Evolutionary conservation across 1,140 invertebrate genomes (phyloP), one percentile per base, ranked within the genome.

Genomic region (Rhizoglyphus robini): DNA sequence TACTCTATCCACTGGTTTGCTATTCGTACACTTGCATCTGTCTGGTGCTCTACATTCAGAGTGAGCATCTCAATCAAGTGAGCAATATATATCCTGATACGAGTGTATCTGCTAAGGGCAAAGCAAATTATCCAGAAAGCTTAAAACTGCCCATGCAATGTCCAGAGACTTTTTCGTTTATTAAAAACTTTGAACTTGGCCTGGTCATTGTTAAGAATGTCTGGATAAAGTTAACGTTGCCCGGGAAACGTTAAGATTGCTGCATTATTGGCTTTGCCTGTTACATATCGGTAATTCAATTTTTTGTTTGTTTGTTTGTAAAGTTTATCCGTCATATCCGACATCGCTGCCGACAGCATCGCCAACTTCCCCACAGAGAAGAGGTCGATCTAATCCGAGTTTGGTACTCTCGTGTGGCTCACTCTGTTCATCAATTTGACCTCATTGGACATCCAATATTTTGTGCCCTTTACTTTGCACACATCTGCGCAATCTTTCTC

Each of bases 41-140:
- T 32, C 8, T 20, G 8, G 51, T 54, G 15, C 31, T 54, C 8
- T 15, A 15, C 8, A 32, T 54, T 32, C 51, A 54, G 20, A 5
- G 8, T 20, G 51, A 54, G 20, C 51, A 54, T 32, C 51, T 54
- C 51, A 54, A 54, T 54, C 51, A 54, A 32, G n/a, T n/a, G n/a
- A n/a, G n/a, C n/a, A n/a, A n/a, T n/a, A n/a, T n/a, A n/a, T n/a
- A n/a, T n/a, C n/a, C n/a, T n/a, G n/a, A n/a, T n/a, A n/a, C n/a
- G n/a, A n/a, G n/a, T n/a, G n/a, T n/a, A n/a, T n/a, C n/a, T n/a
- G n/a, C n/a, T n/a, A n/a, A n/a, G n/a, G n/a, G n/a, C n/a, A n/a
- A n/a, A n/a, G n/a, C n/a, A n/a, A n/a, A n/a, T n/a, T n/a, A n/a
- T n/a, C n/a, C n/a, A n/a, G n/a, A n/a, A n/a, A n/a, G n/a, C n/a